Conservation (phyloP, 2,888 invertebrate genomes). For the Clostera curtula region DNA sequence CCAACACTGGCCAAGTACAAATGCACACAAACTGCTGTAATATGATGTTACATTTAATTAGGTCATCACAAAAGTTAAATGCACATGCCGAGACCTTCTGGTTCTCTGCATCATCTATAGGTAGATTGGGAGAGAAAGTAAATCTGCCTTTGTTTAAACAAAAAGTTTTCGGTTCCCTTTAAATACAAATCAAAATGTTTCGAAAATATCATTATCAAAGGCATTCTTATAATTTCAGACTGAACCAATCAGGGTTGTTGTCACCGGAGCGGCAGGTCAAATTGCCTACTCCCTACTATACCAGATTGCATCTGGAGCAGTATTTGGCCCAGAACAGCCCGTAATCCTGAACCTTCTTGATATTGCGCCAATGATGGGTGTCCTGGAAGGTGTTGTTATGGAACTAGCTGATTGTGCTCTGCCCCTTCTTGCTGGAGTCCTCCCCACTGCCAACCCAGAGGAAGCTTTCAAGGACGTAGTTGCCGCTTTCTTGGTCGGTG, state of each 20-base stretch:
- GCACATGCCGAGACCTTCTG: too few species aligned
- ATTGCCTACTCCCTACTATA: constrained; percentile 98
- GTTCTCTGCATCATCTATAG: too few species aligned
- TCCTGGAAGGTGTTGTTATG: constrained; percentile 98
- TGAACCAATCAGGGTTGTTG: constrained; percentile 92
- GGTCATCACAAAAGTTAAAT: too few species aligned
- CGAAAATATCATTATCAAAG: background rate
- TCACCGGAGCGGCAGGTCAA: constrained; percentile 99
- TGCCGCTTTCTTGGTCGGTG: constrained; percentile 96
- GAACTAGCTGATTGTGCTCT: constrained; percentile 97
- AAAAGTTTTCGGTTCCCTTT: too few species aligned
- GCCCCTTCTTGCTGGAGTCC: constrained; percentile 87
- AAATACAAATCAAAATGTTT: too few species aligned
- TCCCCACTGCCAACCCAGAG: constrained; percentile 90
- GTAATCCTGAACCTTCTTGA: constrained; percentile 93
- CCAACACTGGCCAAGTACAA: too few species aligned
- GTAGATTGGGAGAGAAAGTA: too few species aligned
- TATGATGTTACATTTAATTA: too few species aligned
- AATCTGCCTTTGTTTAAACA: too few species aligned
- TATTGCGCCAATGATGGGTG: constrained; percentile 95
- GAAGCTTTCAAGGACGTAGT: constrained; percentile 97
- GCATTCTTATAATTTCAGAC: constrained; percentile 64
- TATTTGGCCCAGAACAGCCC: constrained; percentile 92
- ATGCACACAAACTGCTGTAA: too few species aligned
- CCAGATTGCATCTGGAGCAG: constrained; percentile 95